These are phyloP conservation scores for Nudaria mundana DNA, from an alignment of 2,888 invertebrate genomes.

Conservation along the genomic window DNA sequence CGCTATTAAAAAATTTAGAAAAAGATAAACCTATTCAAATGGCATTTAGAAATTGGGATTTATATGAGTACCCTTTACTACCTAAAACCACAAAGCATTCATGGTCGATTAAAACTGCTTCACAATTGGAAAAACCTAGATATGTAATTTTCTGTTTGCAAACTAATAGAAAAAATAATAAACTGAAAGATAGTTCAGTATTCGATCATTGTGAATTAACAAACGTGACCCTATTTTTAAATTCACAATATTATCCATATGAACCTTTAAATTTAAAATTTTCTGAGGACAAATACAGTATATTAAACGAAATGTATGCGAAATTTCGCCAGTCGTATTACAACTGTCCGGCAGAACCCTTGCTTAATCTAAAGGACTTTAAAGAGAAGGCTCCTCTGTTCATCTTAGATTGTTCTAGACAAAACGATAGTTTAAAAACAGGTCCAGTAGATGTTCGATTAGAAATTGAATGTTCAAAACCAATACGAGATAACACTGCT, in stretches of 20 bases:
- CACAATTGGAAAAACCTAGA: constrained; percentile 45
- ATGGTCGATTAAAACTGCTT: constrained; percentile 40
- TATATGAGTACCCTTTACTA: constrained; percentile 46
- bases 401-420: constrained; percentile 30
- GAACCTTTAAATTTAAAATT: constrained; percentile 28
- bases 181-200: constrained; percentile 8
- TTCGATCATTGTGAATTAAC: constrained; percentile 39
- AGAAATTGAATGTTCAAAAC: constrained; percentile 32
- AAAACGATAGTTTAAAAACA: constrained; percentile 27
- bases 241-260: constrained; percentile 32
- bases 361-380: constrained; percentile 19
- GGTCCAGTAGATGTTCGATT: constrained; percentile 30
- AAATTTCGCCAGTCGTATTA: constrained; percentile 35
- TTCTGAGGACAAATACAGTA: constrained; percentile 12
- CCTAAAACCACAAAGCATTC: constrained; percentile 37
- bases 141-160: constrained; percentile 33
- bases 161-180: constrained; percentile 4
- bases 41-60: constrained; percentile 47
- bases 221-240: constrained; percentile 41
- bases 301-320: constrained; percentile 26
- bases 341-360: constrained; percentile 17
- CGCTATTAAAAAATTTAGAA: constrained; percentile 25
- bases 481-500: too few species aligned
- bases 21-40: constrained; percentile 37
- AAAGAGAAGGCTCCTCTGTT: constrained; percentile 25